These are phyloP conservation scores for Ptychobarbus kaznakovi DNA, from an alignment of 2,797 vertebrate genomes.

Conservation along the genomic window DNA sequence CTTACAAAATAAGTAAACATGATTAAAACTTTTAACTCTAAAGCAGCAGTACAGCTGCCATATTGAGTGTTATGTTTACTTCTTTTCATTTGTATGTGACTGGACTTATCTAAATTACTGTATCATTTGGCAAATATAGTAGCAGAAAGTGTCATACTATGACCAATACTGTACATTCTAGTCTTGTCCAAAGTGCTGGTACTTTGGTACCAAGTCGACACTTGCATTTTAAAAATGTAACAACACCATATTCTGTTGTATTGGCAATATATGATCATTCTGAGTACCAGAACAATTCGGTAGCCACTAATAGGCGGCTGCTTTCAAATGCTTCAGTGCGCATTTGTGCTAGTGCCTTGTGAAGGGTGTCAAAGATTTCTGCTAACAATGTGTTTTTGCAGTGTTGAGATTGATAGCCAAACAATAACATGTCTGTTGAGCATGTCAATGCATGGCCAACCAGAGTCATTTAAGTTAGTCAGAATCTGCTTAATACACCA, in stretches of 20 bases:
- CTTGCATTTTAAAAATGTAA: background rate
- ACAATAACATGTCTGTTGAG: background rate
- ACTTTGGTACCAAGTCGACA: background rate
- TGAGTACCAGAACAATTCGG: background rate
- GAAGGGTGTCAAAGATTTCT: background rate
- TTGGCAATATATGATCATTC: background rate
- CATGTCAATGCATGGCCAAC: background rate
- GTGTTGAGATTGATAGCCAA: background rate
- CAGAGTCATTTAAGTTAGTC: background rate
- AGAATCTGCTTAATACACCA: background rate
- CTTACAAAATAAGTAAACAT: background rate
- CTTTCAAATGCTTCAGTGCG: background rate
- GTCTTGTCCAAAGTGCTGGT: too few species aligned
- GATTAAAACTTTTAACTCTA: background rate
- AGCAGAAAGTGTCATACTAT: background rate
- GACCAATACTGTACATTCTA: background rate
- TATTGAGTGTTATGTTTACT: background rate
- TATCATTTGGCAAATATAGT: background rate
- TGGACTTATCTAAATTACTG: background rate
- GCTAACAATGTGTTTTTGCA: constrained; percentile 9
- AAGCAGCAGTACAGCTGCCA: background rate
- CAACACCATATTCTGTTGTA: background rate
- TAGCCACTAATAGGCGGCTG: background rate
- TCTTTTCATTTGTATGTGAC: background rate
- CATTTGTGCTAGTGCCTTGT: background rate